Conservation (phyloP, 2,888 invertebrate species). For the Strigamia maritima region DNA sequence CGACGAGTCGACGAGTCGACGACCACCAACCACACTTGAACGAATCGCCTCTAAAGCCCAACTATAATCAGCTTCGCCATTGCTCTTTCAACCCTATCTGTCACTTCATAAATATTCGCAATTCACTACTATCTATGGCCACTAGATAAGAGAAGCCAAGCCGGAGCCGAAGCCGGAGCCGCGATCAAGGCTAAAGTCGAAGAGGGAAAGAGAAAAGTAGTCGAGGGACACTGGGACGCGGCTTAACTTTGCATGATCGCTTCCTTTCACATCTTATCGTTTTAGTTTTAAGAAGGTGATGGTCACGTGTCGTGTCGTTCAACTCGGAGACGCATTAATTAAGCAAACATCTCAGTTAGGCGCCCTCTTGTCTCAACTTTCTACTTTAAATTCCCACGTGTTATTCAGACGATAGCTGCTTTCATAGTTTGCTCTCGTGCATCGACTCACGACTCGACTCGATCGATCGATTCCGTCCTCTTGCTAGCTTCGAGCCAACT, state of each 20-base stretch:
- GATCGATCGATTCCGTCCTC: not conserved
- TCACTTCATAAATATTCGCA: slow-evolving; percentile 15
- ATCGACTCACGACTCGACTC: too few species aligned
- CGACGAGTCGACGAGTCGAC: not conserved
- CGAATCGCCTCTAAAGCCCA: not conserved
- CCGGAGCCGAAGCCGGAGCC: too few species aligned
- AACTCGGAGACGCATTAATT: slow-evolving; percentile 3
- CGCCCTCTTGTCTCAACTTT: slow-evolving; percentile 15
- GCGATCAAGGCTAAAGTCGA: too few species aligned
- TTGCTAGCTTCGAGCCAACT: not conserved
- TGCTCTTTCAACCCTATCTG: slow-evolving; percentile 5
- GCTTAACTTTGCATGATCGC: slow-evolving; percentile 15
- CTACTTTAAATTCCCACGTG: slow-evolving; percentile 15
- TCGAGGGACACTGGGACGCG: slow-evolving; percentile 10
- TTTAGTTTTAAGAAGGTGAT: slow-evolving; percentile 1
- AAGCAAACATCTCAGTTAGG: not conserved
- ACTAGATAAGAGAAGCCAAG: not conserved
- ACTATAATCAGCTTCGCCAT: not conserved
- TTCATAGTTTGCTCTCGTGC: slow-evolving; percentile 10
- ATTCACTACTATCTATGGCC: slow-evolving; percentile 1
- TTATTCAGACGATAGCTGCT: not conserved
- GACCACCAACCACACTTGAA: too few species aligned
- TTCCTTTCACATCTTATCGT: slow-evolving; percentile 10
- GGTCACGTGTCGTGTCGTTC: slow-evolving; percentile 10
- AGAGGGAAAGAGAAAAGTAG: not conserved